Conservation (phyloP, 2,888 invertebrate species). For the Drosophila prolongata region DNA sequence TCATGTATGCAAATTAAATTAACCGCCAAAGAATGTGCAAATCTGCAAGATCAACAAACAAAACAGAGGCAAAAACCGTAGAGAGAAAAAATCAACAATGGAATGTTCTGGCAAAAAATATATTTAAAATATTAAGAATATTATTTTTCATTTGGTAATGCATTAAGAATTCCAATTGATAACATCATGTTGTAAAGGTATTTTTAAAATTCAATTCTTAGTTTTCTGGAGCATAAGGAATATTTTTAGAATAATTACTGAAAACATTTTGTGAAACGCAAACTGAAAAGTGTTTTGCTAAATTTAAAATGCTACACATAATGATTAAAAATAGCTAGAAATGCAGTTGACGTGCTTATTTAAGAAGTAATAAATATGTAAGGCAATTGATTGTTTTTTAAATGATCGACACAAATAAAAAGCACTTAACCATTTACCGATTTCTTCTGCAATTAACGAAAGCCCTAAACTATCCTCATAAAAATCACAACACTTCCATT, state of each 20-base stretch:
- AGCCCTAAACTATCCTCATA: slow-evolving; percentile 16
- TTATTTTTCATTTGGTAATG: background rate
- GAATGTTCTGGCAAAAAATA: background rate
- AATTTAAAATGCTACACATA: background rate
- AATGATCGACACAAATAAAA: background rate
- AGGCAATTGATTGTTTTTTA: background rate
- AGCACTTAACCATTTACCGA: slow-evolving; percentile 3
- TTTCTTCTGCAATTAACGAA: slow-evolving; percentile 12
- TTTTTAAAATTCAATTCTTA: background rate
- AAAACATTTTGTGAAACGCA: background rate
- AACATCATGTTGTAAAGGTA: background rate
- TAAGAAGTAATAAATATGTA: no score
- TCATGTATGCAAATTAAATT: slow-evolving; percentile 41
- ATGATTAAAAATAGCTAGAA: no score
- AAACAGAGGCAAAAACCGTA: background rate
- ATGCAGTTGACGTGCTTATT: no score
- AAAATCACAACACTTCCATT: slow-evolving; percentile 27
- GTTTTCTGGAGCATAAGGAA: slow-evolving; percentile 3
- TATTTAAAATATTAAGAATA: background rate
- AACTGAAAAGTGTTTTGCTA: background rate
- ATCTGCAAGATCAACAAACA: slow-evolving; percentile 21
- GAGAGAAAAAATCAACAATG: background rate
- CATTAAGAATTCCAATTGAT: background rate
- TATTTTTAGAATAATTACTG: background rate
- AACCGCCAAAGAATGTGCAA: slow-evolving; percentile 27